Percentiles rank a stretch among this genome's conserved stretches.
These are phyloP conservation scores for Hemichromis elongatus DNA, from an alignment of 2,113 vertebrate species.

Conservation along the genomic window DNA sequence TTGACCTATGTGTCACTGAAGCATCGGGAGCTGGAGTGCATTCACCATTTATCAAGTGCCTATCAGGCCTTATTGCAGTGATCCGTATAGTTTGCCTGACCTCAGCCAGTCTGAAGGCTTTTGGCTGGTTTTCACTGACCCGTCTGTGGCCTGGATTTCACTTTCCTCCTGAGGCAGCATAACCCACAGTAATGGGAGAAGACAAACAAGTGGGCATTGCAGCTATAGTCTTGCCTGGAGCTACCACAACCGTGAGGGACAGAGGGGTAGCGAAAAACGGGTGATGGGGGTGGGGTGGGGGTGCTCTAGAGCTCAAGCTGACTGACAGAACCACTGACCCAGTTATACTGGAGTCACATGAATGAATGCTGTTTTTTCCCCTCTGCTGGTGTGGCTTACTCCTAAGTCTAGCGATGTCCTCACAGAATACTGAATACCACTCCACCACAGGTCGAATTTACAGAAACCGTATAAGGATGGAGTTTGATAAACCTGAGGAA, in stretches of 20 bases:
- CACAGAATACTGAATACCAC: conserved; percentile 23
- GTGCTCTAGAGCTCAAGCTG: conserved; percentile 22
- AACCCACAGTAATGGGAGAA: conserved; percentile 56
- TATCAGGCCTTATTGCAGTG: conserved; percentile 14
- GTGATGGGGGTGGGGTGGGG: not conserved
- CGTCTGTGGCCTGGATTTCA: conserved; percentile 39
- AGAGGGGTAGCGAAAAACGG: not conserved
- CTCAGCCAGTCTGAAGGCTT: conserved; percentile 28
- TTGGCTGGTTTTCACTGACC: conserved; percentile 44
- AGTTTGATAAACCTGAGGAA: not conserved
- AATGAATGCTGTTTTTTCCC: conserved; percentile 47
- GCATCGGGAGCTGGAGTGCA: not conserved
- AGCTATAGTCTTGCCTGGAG: conserved; percentile 32
- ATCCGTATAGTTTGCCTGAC: conserved; percentile 26
- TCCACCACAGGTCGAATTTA: not conserved
- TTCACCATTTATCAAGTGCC: conserved; percentile 24
- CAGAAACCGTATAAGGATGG: not conserved
- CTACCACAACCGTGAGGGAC: conserved; percentile 5
- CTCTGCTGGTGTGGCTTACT: conserved; percentile 27
- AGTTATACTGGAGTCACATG: conserved; percentile 41
- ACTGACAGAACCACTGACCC: conserved; percentile 63
- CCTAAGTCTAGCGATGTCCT: conserved; percentile 7
- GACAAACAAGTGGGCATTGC: conserved; percentile 58
- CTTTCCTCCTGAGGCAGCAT: conserved; percentile 51
- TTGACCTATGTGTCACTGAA: not conserved